Evolutionary conservation across 2,113 vertebrate species (phyloP).

Genomic region (Centropus bengalensis): DNA sequence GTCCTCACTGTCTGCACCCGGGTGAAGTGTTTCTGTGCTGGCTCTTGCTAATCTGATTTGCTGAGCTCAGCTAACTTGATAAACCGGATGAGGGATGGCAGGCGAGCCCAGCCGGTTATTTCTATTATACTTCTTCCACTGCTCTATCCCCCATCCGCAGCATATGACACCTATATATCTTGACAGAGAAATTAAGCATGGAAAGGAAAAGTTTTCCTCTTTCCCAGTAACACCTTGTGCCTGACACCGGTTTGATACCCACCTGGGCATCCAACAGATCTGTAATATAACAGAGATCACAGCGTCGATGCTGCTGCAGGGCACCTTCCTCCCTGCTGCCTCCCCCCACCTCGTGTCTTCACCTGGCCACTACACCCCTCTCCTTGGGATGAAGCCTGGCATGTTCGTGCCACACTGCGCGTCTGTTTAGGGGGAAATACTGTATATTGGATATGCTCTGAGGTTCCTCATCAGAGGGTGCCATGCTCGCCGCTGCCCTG

Average conservation of each 20-base stretch:
- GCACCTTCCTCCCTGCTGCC: neutral
- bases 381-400: neutral
- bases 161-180: neutral
- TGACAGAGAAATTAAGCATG: neutral
- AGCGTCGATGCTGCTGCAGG: rapidly evolving
- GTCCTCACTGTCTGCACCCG: rapidly evolving
- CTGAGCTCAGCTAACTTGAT: neutral
- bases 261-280: rapidly evolving
- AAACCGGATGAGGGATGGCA: neutral
- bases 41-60: neutral
- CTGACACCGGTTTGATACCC: neutral
- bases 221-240: neutral
- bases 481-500: neutral
- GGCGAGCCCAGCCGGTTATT: neutral
- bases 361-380: neutral
- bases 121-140: neutral
- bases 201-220: neutral
- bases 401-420: rapidly evolving
- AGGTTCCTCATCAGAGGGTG: neutral
- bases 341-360: neutral
- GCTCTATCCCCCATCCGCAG: neutral
- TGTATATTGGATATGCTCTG: neutral
- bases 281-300: rapidly evolving
- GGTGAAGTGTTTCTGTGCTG: neutral
- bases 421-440: rapidly evolving